These are phyloP conservation scores for Oscheius sp. DNA, from an alignment of 1,140 invertebrate genomes.

Conservation along the genomic window DNA sequence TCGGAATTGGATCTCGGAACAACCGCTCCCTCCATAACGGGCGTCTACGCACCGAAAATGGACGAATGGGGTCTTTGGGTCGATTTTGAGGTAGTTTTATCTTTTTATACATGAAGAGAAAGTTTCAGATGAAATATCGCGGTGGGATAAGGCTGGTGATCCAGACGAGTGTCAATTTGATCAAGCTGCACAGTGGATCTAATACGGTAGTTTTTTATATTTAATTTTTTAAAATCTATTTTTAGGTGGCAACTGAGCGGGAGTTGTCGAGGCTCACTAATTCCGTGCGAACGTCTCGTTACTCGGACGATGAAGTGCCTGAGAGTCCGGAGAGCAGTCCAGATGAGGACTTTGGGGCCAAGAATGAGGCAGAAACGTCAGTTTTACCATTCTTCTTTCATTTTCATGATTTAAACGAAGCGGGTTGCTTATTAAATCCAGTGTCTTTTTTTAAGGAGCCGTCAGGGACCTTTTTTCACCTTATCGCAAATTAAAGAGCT, in stretches of 20 bases:
- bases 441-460: too few species aligned
- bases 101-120: slow-evolving; percentile 64
- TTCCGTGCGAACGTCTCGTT: slow-evolving; percentile 38
- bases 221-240: not conserved
- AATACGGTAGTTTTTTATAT: slow-evolving; percentile 7
- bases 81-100: slow-evolving; percentile 75
- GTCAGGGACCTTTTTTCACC: too few species aligned
- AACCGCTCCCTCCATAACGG: slow-evolving; percentile 74
- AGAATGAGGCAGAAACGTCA: slow-evolving; percentile 44
- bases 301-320: slow-evolving; percentile 57
- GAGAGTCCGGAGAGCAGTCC: slow-evolving; percentile 56
- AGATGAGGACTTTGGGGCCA: slow-evolving; percentile 57
- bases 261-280: slow-evolving; percentile 22
- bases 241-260: slow-evolving; percentile 18
- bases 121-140: slow-evolving; percentile 82
- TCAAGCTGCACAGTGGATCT: slow-evolving; percentile 71
- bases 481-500: too few species aligned
- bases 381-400: too few species aligned
- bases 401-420: slow-evolving; percentile 7
- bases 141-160: slow-evolving; percentile 83
- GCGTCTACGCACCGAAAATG: slow-evolving; percentile 71
- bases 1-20: slow-evolving; percentile 75
- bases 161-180: slow-evolving; percentile 89
- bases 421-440: slow-evolving; percentile 3
- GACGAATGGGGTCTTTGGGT: slow-evolving; percentile 88